phyloP scores from a whole-genome alignment of 2,113 vertebrate genomes.

The Dermatemys mawii region DNA sequence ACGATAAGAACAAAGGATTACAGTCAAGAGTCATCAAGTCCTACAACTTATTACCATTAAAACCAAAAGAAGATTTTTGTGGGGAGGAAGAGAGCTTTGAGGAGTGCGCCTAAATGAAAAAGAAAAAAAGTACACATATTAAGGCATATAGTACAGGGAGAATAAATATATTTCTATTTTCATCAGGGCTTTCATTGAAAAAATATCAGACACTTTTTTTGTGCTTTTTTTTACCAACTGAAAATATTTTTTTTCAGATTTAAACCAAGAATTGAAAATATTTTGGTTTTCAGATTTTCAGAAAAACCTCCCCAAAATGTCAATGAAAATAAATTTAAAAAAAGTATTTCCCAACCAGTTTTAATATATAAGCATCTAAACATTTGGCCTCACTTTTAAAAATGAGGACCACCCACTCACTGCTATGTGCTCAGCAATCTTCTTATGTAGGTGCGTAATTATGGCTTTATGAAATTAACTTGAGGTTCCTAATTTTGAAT shows the following conservation, averaged over 20 bases:
- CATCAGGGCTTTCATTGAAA: background rate
- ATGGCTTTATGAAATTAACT: background rate
- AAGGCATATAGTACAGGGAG: background rate
- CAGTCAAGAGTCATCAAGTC: background rate
- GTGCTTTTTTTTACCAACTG: background rate
- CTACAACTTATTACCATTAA: background rate
- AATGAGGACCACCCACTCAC: background rate
- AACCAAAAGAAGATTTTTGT: background rate
- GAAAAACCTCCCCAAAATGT: background rate
- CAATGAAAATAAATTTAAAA: background rate
- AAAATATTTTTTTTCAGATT: background rate
- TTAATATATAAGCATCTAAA: background rate
- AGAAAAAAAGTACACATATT: no score
- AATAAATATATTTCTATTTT: background rate
- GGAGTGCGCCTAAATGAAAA: background rate
- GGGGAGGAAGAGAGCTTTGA: background rate
- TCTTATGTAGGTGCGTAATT: background rate
- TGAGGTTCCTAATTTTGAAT: background rate
- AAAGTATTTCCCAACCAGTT: background rate
- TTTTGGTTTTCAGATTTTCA: background rate
- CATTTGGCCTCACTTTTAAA: background rate
- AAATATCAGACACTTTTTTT: background rate
- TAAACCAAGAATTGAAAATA: background rate
- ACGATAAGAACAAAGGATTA: background rate
- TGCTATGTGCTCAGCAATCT: background rate